Base-by-base conservation (phyloP, 2,888 invertebrate genomes). In the Plemyria rubiginata region DNA sequence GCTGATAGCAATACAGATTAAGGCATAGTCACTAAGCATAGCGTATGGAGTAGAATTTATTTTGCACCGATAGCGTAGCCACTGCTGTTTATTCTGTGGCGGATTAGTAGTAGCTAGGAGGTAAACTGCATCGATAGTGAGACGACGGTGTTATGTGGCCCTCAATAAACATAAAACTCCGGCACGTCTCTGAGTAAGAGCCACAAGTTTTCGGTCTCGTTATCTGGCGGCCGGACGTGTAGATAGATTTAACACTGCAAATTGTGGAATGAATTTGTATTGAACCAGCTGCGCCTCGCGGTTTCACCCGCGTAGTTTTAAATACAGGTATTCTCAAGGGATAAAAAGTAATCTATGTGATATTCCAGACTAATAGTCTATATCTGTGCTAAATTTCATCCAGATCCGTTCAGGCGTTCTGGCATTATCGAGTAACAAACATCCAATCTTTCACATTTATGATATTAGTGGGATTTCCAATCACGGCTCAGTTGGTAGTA, bases 221-320 rank as follows among this genome's bases (percentile, higher is more conserved):
- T 78, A 73, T 76, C 68, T 65, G 62, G 62, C 63, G 57, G 67
- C 45, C 57, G 68, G 54, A 70, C 77, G 71, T 78, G 74, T 70
- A 68, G 70, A 71, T 74, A 68, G 70, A 69, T 66, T 69, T 58
- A 57, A 56, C 58, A 67, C 61, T 15, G 41, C 54, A 38, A 55
- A 48, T 49, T 40, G 40, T 15, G 11, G 51, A 43, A 38, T 28
- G 16, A 36, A 32, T 32, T 32, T 32, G 1, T 32, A 6, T 7
- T 29, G 29, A 29, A 7, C n/a, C n/a, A n/a, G n/a, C n/a, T n/a
- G n/a, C n/a, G n/a, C n/a, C n/a, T n/a, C n/a, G n/a, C n/a, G n/a
- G n/a, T n/a, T n/a, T n/a, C n/a, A n/a, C n/a, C n/a, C n/a, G n/a
- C n/a, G n/a, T n/a, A n/a, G n/a, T n/a, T n/a, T n/a, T n/a, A n/a